Base-by-base conservation (phyloP, 2,113 vertebrate genomes). In the Phalacrocorax pelagicus region DNA sequence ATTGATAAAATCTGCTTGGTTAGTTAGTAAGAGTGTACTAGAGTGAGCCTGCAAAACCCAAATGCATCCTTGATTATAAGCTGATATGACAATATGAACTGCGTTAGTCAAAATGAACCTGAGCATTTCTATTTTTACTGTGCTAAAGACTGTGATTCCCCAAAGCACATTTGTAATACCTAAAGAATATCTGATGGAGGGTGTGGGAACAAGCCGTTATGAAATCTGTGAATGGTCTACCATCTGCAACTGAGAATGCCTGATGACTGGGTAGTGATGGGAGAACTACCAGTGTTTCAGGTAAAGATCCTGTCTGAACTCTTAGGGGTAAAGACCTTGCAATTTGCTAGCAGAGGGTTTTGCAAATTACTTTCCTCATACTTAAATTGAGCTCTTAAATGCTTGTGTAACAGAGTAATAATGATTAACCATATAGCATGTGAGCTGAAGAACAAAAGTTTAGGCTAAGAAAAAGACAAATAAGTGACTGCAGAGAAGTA, bases 81-180 rank as follows among this genome's bases (percentile, higher is more conserved):
- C 29, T 54, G 62, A 34, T 44, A 92, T 2, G 2, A 42, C 9
- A 92, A 87, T 92, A 81, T 47, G 55, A 94, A 52, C 67, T 58
- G 44, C 42, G 26, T 83, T 62, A 65, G 44, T 73, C 55, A 88
- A 81, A 93, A 77, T 58, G 46, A 95, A 95, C 8, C 21, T 46
- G 72, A 81, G n/a, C 12, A 21, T 80, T 92, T 62, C 23, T 67
- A 17, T 59, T 72, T 86, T 96, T 85, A 59, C 27, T 83, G 10
- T 52, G 65, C 55, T 93, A 90, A 93, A 79, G 82, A 58, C 52
- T 71, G 4, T 85, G 62, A 94, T 97, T 95, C 88, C 71, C 72
- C 26, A 38, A 73, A 70, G 67, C 44, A 12, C 10, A 3, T 69
- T 69, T 97, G 44, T 72, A 77, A 77, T 66, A 26, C 49, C 27